These are phyloP conservation scores for Nomada ferruginata DNA, from an alignment of 2,888 invertebrate genomes.

Conservation along the genomic window DNA sequence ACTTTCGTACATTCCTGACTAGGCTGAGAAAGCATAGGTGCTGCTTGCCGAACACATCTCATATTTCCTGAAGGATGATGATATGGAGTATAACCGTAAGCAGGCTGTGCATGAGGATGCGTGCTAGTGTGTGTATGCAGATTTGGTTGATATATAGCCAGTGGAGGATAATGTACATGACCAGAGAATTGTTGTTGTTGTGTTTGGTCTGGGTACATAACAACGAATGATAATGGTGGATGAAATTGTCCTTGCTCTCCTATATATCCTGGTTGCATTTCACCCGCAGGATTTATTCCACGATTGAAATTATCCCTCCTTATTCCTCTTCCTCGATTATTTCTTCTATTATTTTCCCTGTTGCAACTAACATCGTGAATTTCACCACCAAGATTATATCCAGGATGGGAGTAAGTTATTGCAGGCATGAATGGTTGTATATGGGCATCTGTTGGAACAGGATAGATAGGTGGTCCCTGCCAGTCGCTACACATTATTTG, in stretches of 20 bases:
- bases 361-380: slow-evolving; percentile 66
- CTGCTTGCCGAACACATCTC: slow-evolving; percentile 80
- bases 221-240: slow-evolving; percentile 64
- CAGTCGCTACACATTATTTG: slow-evolving; percentile 72
- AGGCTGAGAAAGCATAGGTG: slow-evolving; percentile 83
- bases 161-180: slow-evolving; percentile 68
- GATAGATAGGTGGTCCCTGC: slow-evolving; percentile 84
- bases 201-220: slow-evolving; percentile 69
- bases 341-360: slow-evolving; percentile 72
- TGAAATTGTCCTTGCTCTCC: slow-evolving; percentile 74
- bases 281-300: slow-evolving; percentile 73
- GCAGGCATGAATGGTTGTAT: slow-evolving; percentile 87
- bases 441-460: slow-evolving; percentile 89
- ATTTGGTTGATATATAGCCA: slow-evolving; percentile 72
- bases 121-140: slow-evolving; percentile 68
- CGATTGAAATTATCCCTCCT: slow-evolving; percentile 75
- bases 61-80: slow-evolving; percentile 83
- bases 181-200: slow-evolving; percentile 76
- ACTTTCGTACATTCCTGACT: slow-evolving; percentile 67
- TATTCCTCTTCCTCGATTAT: slow-evolving; percentile 73
- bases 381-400: slow-evolving; percentile 65
- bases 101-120: slow-evolving; percentile 70
- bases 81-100: slow-evolving; percentile 79
- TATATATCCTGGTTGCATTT: slow-evolving; percentile 74
- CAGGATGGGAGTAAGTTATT: slow-evolving; percentile 68